These are phyloP conservation scores for Dromiciops gliroides DNA, from an alignment of 2,113 vertebrate species.

Conservation along the genomic window DNA sequence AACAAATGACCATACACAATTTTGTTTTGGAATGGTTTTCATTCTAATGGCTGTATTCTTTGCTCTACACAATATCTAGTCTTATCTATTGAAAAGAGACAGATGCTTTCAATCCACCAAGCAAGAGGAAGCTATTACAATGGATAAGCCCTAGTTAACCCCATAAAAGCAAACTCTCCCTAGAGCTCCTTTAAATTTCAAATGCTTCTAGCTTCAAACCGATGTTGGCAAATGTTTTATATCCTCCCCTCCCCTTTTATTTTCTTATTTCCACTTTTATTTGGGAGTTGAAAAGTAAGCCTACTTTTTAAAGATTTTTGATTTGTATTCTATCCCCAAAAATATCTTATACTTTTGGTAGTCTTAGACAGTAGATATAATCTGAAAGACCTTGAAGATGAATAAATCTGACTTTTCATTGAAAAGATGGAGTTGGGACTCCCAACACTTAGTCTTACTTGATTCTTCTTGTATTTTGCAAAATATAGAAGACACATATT, in stretches of 20 bases:
- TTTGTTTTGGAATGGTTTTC: background rate
- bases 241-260: background rate
- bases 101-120: background rate
- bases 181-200: background rate
- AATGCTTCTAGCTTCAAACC: slow-evolving; percentile 10
- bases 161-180: background rate
- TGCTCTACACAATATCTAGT: background rate
- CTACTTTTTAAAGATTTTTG: background rate
- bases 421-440: background rate
- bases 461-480: background rate
- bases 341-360: background rate
- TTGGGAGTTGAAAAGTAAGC: slow-evolving; percentile 15
- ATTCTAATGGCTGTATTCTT: background rate
- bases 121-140: background rate
- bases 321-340: background rate
- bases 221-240: background rate
- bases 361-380: background rate
- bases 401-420: background rate
- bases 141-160: background rate
- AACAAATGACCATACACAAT: background rate
- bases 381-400: background rate
- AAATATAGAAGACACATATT: background rate
- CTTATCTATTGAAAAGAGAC: background rate
- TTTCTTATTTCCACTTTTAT: background rate
- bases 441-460: slow-evolving; percentile 3